Evolutionary conservation across 2,888 invertebrate species (phyloP), one percentile per base, ranked within the genome.

Genomic region (Scaptomyza cyrtandrae): DNA sequence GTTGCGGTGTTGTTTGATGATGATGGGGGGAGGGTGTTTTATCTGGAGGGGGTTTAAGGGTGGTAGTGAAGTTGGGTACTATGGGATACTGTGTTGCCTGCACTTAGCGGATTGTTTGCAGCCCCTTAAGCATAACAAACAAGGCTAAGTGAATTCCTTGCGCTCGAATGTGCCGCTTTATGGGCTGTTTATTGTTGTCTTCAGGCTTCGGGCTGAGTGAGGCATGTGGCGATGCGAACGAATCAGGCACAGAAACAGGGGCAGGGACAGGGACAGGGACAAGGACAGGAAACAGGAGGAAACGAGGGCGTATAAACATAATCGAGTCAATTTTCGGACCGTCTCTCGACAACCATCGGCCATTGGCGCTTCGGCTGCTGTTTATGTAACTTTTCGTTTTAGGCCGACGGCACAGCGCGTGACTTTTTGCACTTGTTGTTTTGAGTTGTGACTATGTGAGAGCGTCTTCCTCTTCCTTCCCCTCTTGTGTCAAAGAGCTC

Each of bases 41-140:
- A 39, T 13, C 39, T 43, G 63, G 27, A 27, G 6, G 11, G 27
- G 35, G 33, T 10, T 53, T 62, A 41, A 44, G 19, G 24, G 19
- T 19, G 27, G 45, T 19, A 37, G 14, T 49, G 48, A 44, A 46
- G 52, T 68, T 58, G 80, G 73, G 50, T 60, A 50, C 70, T 57
- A 59, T 31, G 55, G 41, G 19, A n/a, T 31, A 45, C 41, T 33
- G 43, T 54, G 41, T 29, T 44, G 61, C 81, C 87, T 90, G 90
- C 91, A 91, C 91, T 91, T 91, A 91, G 90, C 82, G 91, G 91
- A 90, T 91, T 91, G 91, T 91, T 91, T 89, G 86, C 82, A 84
- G 86, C 88, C 84, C 88, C 89, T 89, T 90, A 89, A 90, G 91
- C 91, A 91, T 90, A 90, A 90, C 90, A 91, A 90, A 91, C 89